Percentiles rank a stretch among this genome's conserved stretches.
phyloP scores from a whole-genome alignment of 2,113 vertebrate species.

The Ornithorhynchus anatinus region DNA sequence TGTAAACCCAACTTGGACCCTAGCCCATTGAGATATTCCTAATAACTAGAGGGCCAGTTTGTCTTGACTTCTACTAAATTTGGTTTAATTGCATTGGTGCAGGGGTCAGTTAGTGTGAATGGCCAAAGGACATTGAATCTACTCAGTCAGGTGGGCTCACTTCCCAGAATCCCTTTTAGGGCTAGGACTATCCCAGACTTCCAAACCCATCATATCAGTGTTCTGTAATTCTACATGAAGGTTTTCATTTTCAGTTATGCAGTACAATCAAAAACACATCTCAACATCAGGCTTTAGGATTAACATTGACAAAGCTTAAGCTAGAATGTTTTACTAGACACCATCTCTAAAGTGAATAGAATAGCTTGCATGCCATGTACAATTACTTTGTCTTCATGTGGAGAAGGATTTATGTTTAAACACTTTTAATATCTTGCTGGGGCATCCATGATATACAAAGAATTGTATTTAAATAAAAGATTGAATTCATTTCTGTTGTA shows the following conservation, averaged over 20 bases:
- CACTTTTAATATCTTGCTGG: constrained; percentile 57
- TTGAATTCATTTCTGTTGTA: constrained; percentile 49
- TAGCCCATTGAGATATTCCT: too few relatives aligned
- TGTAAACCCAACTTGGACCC: too few relatives aligned
- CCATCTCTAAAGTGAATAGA: constrained; percentile 54
- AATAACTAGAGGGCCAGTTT: too few relatives aligned
- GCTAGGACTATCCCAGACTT: constrained; percentile 24
- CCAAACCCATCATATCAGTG: constrained; percentile 55
- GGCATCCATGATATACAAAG: constrained; percentile 42
- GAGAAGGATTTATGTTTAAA: constrained; percentile 66
- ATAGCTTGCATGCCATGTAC: constrained; percentile 22
- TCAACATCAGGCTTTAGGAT: constrained; percentile 72
- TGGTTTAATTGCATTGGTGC: too few relatives aligned
- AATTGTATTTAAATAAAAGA: constrained; percentile 50
- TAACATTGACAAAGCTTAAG: constrained; percentile 67
- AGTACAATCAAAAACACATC: constrained; percentile 68
- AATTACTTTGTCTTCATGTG: constrained; percentile 55
- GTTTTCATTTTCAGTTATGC: constrained; percentile 63
- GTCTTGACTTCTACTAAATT: too few relatives aligned
- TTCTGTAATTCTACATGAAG: constrained; percentile 68
- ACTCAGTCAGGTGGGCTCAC: constrained; percentile 49
- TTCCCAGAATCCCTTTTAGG: constrained; percentile 54
- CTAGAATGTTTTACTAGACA: constrained; percentile 59
- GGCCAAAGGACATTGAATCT: constrained; percentile 23
- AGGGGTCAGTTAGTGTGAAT: constrained; percentile 22